A percentile compares a stretch with the other conserved stretches of the same genome.
Conservation (phyloP, 2,888 invertebrate genomes). For the Mythimna vitellina region DNA sequence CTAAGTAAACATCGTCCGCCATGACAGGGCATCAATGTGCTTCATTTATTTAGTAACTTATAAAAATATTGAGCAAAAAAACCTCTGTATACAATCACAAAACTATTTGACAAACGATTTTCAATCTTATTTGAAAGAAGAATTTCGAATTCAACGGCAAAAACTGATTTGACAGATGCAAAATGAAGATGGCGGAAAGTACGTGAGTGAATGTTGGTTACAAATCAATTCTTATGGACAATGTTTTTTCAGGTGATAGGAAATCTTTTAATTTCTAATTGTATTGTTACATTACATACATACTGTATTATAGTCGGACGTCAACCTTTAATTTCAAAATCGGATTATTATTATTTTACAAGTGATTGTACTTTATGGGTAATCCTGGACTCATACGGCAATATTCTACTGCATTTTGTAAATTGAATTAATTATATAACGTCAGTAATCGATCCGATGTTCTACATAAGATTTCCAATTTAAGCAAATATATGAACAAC, state of each 20-base stretch:
- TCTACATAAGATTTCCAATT: slow-evolving; percentile 10
- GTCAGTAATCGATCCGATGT: not conserved
- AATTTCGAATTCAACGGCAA: slow-evolving; percentile 60
- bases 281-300: slow-evolving; percentile 23
- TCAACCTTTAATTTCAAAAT: not conserved
- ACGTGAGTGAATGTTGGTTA: slow-evolving; percentile 69
- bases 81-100: slow-evolving; percentile 66
- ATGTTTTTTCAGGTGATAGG: slow-evolving; percentile 77
- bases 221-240: slow-evolving; percentile 51
- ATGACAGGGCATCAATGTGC: slow-evolving; percentile 86
- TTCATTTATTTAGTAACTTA: slow-evolving; percentile 89
- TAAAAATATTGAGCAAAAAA: slow-evolving; percentile 79
- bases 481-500: slow-evolving; percentile 37
- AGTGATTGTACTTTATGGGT: not conserved
- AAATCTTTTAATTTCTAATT: slow-evolving; percentile 42
- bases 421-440: not conserved
- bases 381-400: not conserved
- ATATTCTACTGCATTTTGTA: not conserved
- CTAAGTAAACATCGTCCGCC: slow-evolving; percentile 82
- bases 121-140: slow-evolving; percentile 66
- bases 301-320: not conserved
- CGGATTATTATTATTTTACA: slow-evolving; percentile 1
- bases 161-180: slow-evolving; percentile 58
- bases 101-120: slow-evolving; percentile 52
- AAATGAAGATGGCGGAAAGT: slow-evolving; percentile 62